These are phyloP conservation scores for Myoxocephalus aenaeus DNA, from an alignment of 2,797 vertebrate genomes.

Conservation along the genomic window DNA sequence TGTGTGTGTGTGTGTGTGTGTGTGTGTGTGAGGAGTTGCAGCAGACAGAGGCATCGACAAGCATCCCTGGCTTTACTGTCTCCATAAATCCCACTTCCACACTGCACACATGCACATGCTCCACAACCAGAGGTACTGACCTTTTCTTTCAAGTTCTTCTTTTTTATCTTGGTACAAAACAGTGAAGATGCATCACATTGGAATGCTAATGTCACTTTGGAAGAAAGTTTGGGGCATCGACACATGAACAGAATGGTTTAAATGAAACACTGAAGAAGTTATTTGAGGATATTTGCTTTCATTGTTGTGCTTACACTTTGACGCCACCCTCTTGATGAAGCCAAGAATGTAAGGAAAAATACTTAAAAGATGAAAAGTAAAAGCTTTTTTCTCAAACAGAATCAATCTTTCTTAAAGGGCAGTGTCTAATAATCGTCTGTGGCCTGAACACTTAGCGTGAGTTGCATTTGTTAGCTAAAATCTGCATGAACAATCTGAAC, in stretches of 20 bases:
- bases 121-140: conserved; percentile 58
- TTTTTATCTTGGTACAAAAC: conserved; percentile 39
- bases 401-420: conserved; percentile 27
- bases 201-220: conserved; percentile 72
- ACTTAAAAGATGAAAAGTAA: conserved; percentile 7
- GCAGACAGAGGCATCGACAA: conserved; percentile 74
- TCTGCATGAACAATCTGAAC: neutral
- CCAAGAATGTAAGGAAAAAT: neutral
- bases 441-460: neutral
- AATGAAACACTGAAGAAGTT: conserved; percentile 16
- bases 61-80: conserved; percentile 76
- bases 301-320: neutral
- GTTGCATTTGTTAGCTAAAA: neutral
- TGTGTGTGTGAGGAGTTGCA: conserved; percentile 48
- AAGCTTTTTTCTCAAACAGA: conserved; percentile 6
- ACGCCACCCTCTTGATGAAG: neutral
- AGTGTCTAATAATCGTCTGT: conserved; percentile 4
- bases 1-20: conserved; percentile 17
- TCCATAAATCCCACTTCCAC: conserved; percentile 77
- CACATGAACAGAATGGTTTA: conserved; percentile 13
- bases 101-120: conserved; percentile 41
- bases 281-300: neutral
- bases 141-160: conserved; percentile 64
- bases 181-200: conserved; percentile 51
- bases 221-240: conserved; percentile 47